Percentiles rank a stretch among this genome's conserved stretches.
phyloP scores from a whole-genome alignment of 2,113 vertebrate species.

The Oreochromis aureus region DNA sequence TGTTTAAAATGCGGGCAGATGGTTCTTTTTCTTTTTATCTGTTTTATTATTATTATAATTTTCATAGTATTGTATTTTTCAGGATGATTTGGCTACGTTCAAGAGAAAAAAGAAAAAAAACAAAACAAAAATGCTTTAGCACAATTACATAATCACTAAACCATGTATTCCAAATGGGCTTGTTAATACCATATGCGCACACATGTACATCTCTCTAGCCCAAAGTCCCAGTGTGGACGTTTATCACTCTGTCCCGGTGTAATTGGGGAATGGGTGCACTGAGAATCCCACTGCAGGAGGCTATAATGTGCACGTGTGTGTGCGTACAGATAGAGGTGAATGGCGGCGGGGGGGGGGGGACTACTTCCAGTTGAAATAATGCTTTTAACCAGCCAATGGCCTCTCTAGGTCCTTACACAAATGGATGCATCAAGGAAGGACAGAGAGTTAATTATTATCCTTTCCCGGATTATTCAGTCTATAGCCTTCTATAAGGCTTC shows the following conservation, averaged over 20 bases:
- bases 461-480: conserved; percentile 11
- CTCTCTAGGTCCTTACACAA: conserved; percentile 35
- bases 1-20: not conserved
- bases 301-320: not conserved
- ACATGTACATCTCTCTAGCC: not conserved
- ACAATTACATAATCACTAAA: conserved; percentile 46
- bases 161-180: conserved; percentile 32
- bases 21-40: not conserved
- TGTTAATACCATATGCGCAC: not conserved
- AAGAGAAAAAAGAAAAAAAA: not conserved
- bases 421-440: conserved; percentile 22
- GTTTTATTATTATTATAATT: not conserved
- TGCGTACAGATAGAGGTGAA: not conserved
- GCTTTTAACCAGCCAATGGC: conserved; percentile 57
- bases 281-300: conserved; percentile 6
- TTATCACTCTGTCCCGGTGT: conserved; percentile 1
- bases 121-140: not conserved
- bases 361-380: conserved; percentile 35
- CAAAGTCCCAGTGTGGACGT: not conserved
- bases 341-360: not conserved
- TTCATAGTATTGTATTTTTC: not conserved
- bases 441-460: conserved; percentile 30
- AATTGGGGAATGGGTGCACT: conserved; percentile 5
- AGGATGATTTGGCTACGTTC: not conserved
- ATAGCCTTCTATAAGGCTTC: not conserved